A percentile compares a stretch with the other conserved stretches of the same genome.
Conservation (phyloP, 1,140 invertebrate species). For the Ceratosolen fusciceps region DNA sequence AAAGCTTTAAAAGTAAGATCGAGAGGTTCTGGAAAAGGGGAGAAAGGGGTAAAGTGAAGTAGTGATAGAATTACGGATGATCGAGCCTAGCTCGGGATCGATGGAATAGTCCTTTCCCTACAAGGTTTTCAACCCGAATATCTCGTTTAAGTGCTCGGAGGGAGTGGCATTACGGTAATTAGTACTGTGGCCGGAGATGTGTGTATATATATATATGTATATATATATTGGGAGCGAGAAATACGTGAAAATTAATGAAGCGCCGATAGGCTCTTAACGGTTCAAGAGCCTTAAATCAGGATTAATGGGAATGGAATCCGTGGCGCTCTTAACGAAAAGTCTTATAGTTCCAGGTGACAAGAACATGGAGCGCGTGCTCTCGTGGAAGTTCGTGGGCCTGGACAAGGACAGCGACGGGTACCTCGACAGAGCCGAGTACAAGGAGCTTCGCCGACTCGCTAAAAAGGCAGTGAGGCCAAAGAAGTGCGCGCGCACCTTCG, state of each 20-base stretch:
- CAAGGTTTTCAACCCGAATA: background rate
- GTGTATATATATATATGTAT: too few relatives aligned
- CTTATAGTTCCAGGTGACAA: conserved; percentile 59
- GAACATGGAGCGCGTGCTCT: conserved; percentile 74
- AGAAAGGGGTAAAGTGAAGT: background rate
- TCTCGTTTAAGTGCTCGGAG: background rate
- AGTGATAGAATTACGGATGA: background rate
- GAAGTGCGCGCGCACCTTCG: conserved; percentile 90
- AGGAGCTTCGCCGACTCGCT: conserved; percentile 83
- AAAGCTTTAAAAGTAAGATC: too few relatives aligned
- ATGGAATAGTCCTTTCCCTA: background rate
- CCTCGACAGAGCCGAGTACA: conserved; percentile 85
- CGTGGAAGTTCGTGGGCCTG: conserved; percentile 90
- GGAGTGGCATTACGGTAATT: background rate
- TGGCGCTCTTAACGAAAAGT: background rate
- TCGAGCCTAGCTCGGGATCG: background rate
- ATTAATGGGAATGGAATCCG: background rate
- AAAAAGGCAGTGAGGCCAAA: conserved; percentile 90
- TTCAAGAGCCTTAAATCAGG: background rate
- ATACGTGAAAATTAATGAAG: too few relatives aligned
- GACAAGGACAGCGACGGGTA: conserved; percentile 83
- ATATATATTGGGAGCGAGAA: too few relatives aligned
- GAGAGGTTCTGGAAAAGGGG: background rate
- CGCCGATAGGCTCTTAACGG: too few relatives aligned
- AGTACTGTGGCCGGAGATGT: background rate